Evolutionary conservation across 2,888 invertebrate genomes (phyloP), one percentile per base, ranked within the genome.

Genomic region (Eurois occulta): DNA sequence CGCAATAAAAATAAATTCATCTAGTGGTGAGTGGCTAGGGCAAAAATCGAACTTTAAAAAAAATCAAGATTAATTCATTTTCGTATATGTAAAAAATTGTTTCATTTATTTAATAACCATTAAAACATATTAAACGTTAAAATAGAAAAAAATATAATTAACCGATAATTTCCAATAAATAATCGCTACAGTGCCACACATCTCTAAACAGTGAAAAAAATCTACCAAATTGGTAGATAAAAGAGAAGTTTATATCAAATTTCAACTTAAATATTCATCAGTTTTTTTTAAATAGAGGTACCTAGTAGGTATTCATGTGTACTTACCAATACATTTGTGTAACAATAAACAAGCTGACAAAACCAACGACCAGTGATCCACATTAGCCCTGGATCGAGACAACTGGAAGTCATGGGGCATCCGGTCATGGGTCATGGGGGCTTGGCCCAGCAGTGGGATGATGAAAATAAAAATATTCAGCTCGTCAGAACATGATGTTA

Each of bases 1-100:
- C 96, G 96, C 95, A 96, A 95, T 96, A 96, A 96, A 96, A 96
- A 96, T 96, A 96, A 96, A 96, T 93, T 93, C 89, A 84, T 80
- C 74, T 89, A 89, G 93, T 90, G 92, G 80, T 80, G 88, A 60
- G 55, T 70, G 46, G 11, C 41, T 28, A 43, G 32, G 21, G 35
- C 38, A 52, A 77, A 77, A 85, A 82, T 65, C 77, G 82, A 41
- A 65, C 8, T 72, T 60, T 16, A 3, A 3, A 35, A 58, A 43
- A 35, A 43, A 28, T 43, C 16, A 28, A 60, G 0, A 7, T 7
- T 13, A n/a, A 48, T 70, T 16, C 16, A 58, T 8, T n/a, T 32
- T 28, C 0, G 0, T 28, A 2, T 4, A 4, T 0, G 5, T 1
- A n/a, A 43, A 58, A 24, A 38, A 13, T 0, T 0, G 11, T n/a